phyloP scores from a whole-genome alignment of 2,797 vertebrate species.

The Pangasius djambal region DNA sequence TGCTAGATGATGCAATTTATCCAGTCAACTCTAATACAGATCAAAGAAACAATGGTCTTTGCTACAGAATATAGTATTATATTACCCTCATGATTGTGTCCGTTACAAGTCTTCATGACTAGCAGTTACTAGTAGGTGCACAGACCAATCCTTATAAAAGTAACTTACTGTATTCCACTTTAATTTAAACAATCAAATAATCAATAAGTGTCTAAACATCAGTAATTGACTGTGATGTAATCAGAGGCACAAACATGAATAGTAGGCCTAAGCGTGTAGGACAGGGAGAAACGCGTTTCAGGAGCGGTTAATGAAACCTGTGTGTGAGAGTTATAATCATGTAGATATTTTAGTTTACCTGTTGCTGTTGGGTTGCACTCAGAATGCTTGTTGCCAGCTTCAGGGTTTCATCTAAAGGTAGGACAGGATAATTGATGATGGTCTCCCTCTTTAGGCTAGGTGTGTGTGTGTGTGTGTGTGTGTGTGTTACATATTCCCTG shows the following conservation, averaged over 20 bases:
- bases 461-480: slow-evolving; percentile 44
- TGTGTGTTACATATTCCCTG: slow-evolving; percentile 26
- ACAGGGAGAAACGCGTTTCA: neutral
- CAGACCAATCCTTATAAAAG: neutral
- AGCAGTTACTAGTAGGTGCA: neutral
- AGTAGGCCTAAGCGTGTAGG: neutral
- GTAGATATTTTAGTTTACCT: slow-evolving; percentile 11
- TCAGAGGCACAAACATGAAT: neutral
- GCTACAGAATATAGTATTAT: neutral
- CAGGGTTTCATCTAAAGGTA: slow-evolving; percentile 58
- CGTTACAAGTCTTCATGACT: neutral
- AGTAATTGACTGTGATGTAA: neutral
- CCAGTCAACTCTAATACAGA: neutral
- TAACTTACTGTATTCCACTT: neutral
- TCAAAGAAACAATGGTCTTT: neutral
- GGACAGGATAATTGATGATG: slow-evolving; percentile 61
- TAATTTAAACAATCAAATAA: neutral
- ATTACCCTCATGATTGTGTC: neutral
- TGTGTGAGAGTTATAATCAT: neutral
- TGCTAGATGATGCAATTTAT: neutral
- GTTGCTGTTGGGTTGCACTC: slow-evolving; percentile 39
- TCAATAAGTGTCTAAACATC: neutral
- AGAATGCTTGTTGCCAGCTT: slow-evolving; percentile 65
- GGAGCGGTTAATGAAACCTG: neutral
- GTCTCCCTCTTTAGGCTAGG: slow-evolving; percentile 61